phyloP scores from a whole-genome alignment of 2,888 invertebrate genomes.

The Acheta domesticus region DNA sequence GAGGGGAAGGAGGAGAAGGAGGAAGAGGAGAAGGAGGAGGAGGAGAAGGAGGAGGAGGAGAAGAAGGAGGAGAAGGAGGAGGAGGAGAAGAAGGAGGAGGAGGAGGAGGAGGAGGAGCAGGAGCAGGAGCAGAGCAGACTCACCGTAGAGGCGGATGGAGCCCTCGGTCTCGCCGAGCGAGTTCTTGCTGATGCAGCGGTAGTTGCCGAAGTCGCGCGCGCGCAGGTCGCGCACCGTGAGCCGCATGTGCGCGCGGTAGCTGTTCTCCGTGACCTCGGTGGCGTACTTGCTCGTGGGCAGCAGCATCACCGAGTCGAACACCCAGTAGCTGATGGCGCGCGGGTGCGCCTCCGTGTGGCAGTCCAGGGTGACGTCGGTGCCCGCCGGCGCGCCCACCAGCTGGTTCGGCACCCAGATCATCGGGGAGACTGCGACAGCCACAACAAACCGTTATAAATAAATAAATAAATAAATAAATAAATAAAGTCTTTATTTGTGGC shows the following conservation, averaged over 20 bases:
- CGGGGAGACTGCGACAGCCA: slow-evolving; percentile 76
- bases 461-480: no score
- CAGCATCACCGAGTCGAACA: slow-evolving; percentile 85
- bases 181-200: slow-evolving; percentile 90
- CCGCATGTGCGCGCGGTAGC: slow-evolving; percentile 86
- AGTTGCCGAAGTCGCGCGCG: slow-evolving; percentile 83
- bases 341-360: slow-evolving; percentile 92
- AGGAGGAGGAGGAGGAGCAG: no score
- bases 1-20: no score
- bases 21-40: no score
- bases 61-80: no score
- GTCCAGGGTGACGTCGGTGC: slow-evolving; percentile 87
- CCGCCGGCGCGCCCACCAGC: slow-evolving; percentile 84
- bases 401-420: slow-evolving; percentile 95
- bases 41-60: no score
- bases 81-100: no score
- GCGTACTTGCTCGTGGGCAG: slow-evolving; percentile 84
- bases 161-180: slow-evolving; percentile 91
- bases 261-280: slow-evolving; percentile 77
- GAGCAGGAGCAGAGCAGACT: slow-evolving; percentile 44
- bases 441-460: no score
- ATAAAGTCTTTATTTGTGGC: no score
- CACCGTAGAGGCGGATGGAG: slow-evolving; percentile 86
- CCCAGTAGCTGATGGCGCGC: slow-evolving; percentile 89
- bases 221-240: slow-evolving; percentile 81